Conservation (phyloP, 2,888 invertebrate genomes). For the Seira ritae region DNA sequence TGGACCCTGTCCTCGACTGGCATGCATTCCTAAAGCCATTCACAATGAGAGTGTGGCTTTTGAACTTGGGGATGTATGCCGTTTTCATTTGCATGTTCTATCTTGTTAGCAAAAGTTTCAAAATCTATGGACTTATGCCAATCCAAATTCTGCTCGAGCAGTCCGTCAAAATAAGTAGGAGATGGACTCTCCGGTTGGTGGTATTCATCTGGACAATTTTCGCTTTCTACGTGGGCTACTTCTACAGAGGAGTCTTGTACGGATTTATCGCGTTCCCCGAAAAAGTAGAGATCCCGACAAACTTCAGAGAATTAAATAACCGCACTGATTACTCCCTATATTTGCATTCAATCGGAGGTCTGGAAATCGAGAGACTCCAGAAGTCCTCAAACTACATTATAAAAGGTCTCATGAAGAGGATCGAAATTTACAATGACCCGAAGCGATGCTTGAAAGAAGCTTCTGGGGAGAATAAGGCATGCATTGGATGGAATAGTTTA, state of each 20-base stretch:
- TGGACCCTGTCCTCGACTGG: not conserved
- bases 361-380: slow-evolving; percentile 28
- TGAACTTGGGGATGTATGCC: not conserved
- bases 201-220: slow-evolving; percentile 37
- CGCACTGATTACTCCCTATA: slow-evolving; percentile 31
- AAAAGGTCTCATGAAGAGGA: slow-evolving; percentile 12
- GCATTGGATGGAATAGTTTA: slow-evolving; percentile 32
- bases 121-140: not conserved
- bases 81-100: not conserved
- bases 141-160: slow-evolving; percentile 23
- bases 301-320: slow-evolving; percentile 21
- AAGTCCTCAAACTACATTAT: slow-evolving; percentile 9
- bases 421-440: not conserved
- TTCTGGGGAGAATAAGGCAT: not conserved
- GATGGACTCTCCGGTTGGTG: slow-evolving; percentile 1
- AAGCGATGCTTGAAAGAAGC: not conserved
- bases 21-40: not conserved
- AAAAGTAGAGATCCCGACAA: slow-evolving; percentile 26
- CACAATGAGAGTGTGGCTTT: not conserved
- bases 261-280: slow-evolving; percentile 47
- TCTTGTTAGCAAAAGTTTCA: not conserved
- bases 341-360: slow-evolving; percentile 37
- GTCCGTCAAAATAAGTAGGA: not conserved
- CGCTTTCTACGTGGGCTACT: not conserved
- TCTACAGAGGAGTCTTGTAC: slow-evolving; percentile 50